Base-by-base conservation (phyloP, 2,113 vertebrate species). In the Grammatotria lemairii region DNA sequence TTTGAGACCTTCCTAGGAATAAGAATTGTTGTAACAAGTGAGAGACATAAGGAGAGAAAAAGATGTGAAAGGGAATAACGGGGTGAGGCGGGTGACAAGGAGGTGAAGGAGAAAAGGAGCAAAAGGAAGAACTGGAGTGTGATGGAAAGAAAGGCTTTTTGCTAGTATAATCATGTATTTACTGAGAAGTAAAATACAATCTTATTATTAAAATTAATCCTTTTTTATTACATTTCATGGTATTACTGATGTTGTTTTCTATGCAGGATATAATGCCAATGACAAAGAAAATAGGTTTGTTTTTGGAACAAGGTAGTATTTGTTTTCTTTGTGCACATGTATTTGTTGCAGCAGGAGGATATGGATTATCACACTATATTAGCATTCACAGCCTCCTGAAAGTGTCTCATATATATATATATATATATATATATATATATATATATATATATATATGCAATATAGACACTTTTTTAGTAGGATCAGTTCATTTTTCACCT, bases 1-100 rank as follows among this genome's bases (percentile, higher is more conserved):
- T 96, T 95, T 95, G 94, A 97, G 97, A 97, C 97, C 97, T 98
- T 98, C 98, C 97, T 97, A 98, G 98, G 97, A 97, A 98, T 96
- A 90, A 88, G 84, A 92, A 89, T 96, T 93, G 91, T 96, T 95
- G 95, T 94, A 95, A 93, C 91, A 92, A 92, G 87, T 90, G 60
- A 81, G 87, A 90, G 84, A 84, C 85, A 75, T 51, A 83, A 91
- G 57, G 55, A 86, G 60, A 81, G 31, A 87, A 82, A 83, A 42
- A 82, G 89, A 91, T 79, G 86, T 89, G 91, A 90, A 80, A 81
- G 51, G 83, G 68, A 84, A 83, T 75, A 87, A 91, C 14, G 9
- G 87, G 87, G 85, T 68, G 80, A 85, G 54, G 28, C 17, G 49
- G 82, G 75, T 91, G 88, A 91, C 81, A 85, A 86, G 55, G 85